A percentile compares a stretch with the other conserved stretches of the same genome.
These are phyloP conservation scores for Latrodectus elegans DNA, from an alignment of 2,888 invertebrate genomes.

Conservation along the genomic window DNA sequence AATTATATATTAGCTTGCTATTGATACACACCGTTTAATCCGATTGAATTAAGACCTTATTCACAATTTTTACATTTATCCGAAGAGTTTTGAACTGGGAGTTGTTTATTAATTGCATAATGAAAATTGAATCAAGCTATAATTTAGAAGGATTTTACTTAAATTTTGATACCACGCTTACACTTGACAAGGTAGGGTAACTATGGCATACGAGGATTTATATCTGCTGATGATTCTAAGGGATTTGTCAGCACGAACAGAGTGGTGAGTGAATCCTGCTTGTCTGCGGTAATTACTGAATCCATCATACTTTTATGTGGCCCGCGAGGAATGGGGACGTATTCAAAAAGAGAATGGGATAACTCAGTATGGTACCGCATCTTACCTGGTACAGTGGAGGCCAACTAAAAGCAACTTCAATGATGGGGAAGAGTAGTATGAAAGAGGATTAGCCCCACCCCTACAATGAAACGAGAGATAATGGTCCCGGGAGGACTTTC, in stretches of 20 bases:
- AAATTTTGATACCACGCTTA: no score
- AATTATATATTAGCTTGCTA: no score
- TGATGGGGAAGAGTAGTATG: constrained; percentile 21
- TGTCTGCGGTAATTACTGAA: constrained; percentile 52
- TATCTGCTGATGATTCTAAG: neutral
- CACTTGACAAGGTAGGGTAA: no score
- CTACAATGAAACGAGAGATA: constrained; percentile 60
- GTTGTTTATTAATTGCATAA: no score
- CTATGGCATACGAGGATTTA: neutral
- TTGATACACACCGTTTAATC: no score
- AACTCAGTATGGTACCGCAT: constrained; percentile 21
- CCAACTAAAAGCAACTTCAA: constrained; percentile 28
- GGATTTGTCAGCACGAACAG: neutral
- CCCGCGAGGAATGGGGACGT: constrained; percentile 31
- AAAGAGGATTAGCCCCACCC: constrained; percentile 55
- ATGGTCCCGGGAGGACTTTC: constrained; percentile 54
- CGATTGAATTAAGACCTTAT: no score
- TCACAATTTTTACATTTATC: no score
- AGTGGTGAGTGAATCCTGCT: constrained; percentile 16
- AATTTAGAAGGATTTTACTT: no score
- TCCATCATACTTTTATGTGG: constrained; percentile 42
- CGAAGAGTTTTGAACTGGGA: no score
- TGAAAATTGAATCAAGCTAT: no score
- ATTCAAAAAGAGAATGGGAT: constrained; percentile 17
- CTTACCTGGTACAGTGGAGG: constrained; percentile 16